A percentile compares a stretch with the other conserved stretches of the same genome.
Conservation (phyloP, 1,140 invertebrate genomes). For the Tribolium castaneum region DNA sequence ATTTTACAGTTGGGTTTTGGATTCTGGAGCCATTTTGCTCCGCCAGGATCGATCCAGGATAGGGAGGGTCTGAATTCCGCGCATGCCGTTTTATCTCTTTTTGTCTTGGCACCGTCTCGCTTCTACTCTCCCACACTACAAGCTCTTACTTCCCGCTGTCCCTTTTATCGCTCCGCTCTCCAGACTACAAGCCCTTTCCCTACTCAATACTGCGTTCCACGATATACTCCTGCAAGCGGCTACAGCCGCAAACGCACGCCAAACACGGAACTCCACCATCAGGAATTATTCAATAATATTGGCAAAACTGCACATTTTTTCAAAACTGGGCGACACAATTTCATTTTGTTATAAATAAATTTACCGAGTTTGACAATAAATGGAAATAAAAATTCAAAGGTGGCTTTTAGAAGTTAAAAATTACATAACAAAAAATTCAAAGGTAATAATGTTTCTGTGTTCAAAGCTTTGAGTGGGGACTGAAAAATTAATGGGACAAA, state of each 20-base stretch:
- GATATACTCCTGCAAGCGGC: neutral
- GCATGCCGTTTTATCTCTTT: constrained; percentile 64
- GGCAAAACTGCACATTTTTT: too few species aligned
- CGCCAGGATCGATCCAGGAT: constrained; percentile 61
- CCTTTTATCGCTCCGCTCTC: constrained; percentile 21
- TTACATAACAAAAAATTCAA: constrained; percentile 8
- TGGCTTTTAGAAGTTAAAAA: neutral
- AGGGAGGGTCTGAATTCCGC: constrained; percentile 61
- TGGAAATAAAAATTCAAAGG: neutral
- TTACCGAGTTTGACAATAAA: neutral
- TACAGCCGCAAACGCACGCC: neutral
- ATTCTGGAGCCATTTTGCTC: constrained; percentile 64
- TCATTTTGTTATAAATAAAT: too few species aligned
- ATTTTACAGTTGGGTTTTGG: constrained; percentile 61
- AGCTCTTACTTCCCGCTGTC: constrained; percentile 56
- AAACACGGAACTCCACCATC: neutral
- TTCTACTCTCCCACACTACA: constrained; percentile 57
- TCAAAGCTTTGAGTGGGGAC: constrained; percentile 24
- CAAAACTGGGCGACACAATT: too few species aligned
- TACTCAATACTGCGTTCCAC: constrained; percentile 30
- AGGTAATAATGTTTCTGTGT: constrained; percentile 20
- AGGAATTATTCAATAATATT: neutral
- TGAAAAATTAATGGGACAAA: constrained; percentile 28
- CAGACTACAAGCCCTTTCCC: constrained; percentile 10
- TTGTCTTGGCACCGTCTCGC: constrained; percentile 61